A percentile compares a stretch with the other conserved stretches of the same genome.
Conservation (phyloP, 2,113 vertebrate species). For the Pelvicachromis taeniatus region DNA sequence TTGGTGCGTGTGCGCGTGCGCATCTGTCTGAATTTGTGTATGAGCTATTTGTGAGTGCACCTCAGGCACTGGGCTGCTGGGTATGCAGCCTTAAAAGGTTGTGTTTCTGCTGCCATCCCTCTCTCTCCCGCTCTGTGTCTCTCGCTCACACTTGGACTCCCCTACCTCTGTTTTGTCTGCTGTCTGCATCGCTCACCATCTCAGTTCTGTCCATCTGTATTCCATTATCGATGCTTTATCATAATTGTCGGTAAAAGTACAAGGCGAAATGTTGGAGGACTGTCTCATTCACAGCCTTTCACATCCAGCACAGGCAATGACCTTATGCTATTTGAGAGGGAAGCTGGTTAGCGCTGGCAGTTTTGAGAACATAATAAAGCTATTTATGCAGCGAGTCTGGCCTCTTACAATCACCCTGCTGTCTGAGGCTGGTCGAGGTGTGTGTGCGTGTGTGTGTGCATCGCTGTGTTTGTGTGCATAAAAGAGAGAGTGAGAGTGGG, state of each 20-base stretch:
- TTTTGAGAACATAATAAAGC: slow-evolving; percentile 73
- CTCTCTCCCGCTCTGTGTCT: not conserved
- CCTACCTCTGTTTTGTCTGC: slow-evolving; percentile 36
- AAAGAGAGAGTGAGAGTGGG: slow-evolving; percentile 24
- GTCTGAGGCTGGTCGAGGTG: slow-evolving; percentile 61
- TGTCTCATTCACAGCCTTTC: slow-evolving; percentile 34
- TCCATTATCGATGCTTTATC: slow-evolving; percentile 47
- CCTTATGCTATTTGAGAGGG: slow-evolving; percentile 65
- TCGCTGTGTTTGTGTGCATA: slow-evolving; percentile 19
- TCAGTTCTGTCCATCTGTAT: slow-evolving; percentile 12
- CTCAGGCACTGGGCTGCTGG: slow-evolving; percentile 66
- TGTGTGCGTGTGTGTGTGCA: slow-evolving; percentile 32
- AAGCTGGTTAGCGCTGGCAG: slow-evolving; percentile 58
- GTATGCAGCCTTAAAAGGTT: slow-evolving; percentile 79
- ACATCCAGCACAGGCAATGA: slow-evolving; percentile 40
- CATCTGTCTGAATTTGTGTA: slow-evolving; percentile 43
- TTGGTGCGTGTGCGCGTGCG: slow-evolving; percentile 5
- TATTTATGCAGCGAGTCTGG: slow-evolving; percentile 73
- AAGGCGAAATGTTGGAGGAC: slow-evolving; percentile 13
- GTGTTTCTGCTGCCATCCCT: slow-evolving; percentile 61
- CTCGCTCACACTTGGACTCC: slow-evolving; percentile 7
- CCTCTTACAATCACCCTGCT: slow-evolving; percentile 74
- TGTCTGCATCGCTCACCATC: slow-evolving; percentile 19
- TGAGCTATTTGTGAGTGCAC: slow-evolving; percentile 68
- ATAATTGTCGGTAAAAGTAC: slow-evolving; percentile 42